Evolutionary conservation across 2,797 vertebrate species (phyloP), one percentile per base, ranked within the genome.

Genomic region (Austrolebias charrua): DNA sequence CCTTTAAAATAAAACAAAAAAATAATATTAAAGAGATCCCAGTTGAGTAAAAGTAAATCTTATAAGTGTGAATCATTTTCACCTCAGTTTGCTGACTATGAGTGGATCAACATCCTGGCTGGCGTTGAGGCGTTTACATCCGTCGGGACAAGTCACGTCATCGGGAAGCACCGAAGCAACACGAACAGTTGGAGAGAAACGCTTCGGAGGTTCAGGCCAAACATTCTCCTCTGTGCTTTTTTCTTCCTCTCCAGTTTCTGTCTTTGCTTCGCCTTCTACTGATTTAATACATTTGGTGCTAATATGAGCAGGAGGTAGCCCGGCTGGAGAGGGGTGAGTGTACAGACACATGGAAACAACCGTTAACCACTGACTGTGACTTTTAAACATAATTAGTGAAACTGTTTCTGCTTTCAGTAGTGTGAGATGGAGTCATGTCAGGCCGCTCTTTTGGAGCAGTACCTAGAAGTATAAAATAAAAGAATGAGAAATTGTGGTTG

Each of bases 161-260:
- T 80, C 12, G 33, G 90, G 82, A 24, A 90, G 73, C 11, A 85
- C 54, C 2, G 64, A 54, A 12, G 79, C 86, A 0, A 83, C 83
- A 15, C 75, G 73, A 8, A 88, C n/a, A 7, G 79, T 54, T 53
- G 91, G 83, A 38, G 62, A 4, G 4, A 69, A 40, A 1, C 87
- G 80, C 28, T 63, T 68, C 1, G 47, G 64, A 47, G 91, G 90
- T 69, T 93, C 89, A 0, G 88, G 80, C 92, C 91, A 93, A 5
- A 65, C 47, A 0, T 73, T 20, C 11, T 73, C 71, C 54, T 86
- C 51, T 0, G 5, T 0, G 0, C 12, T 46, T 38, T 44, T 40
- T 29, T 79, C 51, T 20, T 69, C 59, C 35, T 46, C 55, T 18
- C 2, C 58, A 1, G 60, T 40, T 38, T 73, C 46, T 10, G 35